Evolutionary conservation across 1,140 invertebrate species (phyloP), one percentile per base, ranked within the genome.

Genomic region (Drosophila subpulchrella): DNA sequence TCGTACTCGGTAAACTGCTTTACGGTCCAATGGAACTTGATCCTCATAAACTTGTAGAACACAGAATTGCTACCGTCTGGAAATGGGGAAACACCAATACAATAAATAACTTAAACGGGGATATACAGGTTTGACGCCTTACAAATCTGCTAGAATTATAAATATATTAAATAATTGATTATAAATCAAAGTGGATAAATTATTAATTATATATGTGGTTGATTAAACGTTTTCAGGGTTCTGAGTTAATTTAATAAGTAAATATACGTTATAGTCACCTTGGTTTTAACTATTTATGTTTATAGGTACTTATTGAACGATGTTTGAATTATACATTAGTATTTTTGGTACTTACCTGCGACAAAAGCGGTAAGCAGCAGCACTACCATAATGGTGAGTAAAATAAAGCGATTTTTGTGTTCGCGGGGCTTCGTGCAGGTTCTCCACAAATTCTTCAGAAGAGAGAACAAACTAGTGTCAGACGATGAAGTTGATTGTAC

Each of bases 11-110:
- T 95, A 55, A 94, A 96, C 30, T 95, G 91, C 27, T 93, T 86
- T 15, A 96, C 92, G 20, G 94, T 93, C 96, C 96, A 96, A 36
- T 94, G 92, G 20, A 96, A 93, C 83, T 94, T 94, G 30, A 94
- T 93, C 61, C 94, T 94, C 15, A 94, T 89, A 63, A 95, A 96
- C 56, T 95, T 71, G 78, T 94, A 96, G 56, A 93, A 93, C 15
- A 96, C 92, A 7, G 93, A 85, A 34, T 92, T 80, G 51, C 74
- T 89, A 24, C 90, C 90, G 36, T 94, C 91, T 92, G 30, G 0
- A 42, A 8, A 13, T 27, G 34, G n/a, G 2, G 7, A 0, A 42
- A 4, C 6, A 12, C 7, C 5, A 0, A 8, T 3, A 27, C 13
- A 24, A 3, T 34, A 24, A 30, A 8, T 34, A 34, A 1, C 3